A percentile compares a stretch with the other conserved stretches of the same genome.
Evolutionary conservation across 92 coral and sea anemone genomes (phyloP).

Genomic region (Epizoanthus ramosus): DNA sequence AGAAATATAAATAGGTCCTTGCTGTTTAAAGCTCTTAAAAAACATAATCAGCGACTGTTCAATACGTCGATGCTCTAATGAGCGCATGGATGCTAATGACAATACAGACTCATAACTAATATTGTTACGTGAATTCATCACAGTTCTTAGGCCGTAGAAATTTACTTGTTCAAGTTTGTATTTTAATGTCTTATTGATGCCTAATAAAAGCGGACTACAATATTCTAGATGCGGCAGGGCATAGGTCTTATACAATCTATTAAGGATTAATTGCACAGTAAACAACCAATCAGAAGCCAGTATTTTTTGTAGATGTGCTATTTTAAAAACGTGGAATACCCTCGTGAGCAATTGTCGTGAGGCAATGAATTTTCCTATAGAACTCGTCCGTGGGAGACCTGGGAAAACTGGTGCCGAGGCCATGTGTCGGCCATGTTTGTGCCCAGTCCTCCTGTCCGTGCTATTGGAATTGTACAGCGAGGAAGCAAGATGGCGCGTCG

Average conservation of each 20-base stretch:
- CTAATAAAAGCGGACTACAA: slow-evolving; percentile 24
- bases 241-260: slow-evolving; percentile 34
- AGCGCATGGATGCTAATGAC: slow-evolving; percentile 26
- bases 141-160: slow-evolving; percentile 33
- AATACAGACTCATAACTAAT: slow-evolving; percentile 8
- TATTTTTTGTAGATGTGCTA: no score
- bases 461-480: slow-evolving; percentile 16
- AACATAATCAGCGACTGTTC: slow-evolving; percentile 41
- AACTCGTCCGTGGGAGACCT: not conserved
- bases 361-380: no score
- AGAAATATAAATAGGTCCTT: slow-evolving; percentile 1
- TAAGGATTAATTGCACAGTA: no score
- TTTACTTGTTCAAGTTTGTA: slow-evolving; percentile 33
- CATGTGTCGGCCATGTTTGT: not conserved
- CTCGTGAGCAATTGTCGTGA: no score
- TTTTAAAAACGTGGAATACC: no score
- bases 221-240: slow-evolving; percentile 40
- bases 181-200: slow-evolving; percentile 15
- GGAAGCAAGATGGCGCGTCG: slow-evolving; percentile 67
- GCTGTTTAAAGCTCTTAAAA: slow-evolving; percentile 3
- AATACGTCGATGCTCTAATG: slow-evolving; percentile 36
- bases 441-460: slow-evolving; percentile 32
- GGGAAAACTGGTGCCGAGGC: not conserved
- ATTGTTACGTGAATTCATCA: slow-evolving; percentile 6
- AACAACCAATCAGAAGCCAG: no score